Base-by-base conservation (phyloP, 1,140 invertebrate genomes). In the Solenopsis invicta region DNA sequence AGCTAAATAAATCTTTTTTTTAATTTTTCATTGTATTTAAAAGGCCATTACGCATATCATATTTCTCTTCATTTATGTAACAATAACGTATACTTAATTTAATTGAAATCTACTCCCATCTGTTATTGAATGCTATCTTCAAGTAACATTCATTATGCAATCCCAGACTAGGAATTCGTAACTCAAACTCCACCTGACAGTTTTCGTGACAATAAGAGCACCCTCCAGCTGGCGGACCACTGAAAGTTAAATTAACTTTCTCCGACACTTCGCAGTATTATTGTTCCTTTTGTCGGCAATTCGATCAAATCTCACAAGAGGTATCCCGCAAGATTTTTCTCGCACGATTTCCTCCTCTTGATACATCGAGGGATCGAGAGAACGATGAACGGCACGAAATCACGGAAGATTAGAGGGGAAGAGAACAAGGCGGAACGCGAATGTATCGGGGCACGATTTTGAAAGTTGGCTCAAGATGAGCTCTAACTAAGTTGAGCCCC, bases 231-330 rank as follows among this genome's bases (percentile, higher is more conserved):
- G 21, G 34, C 21, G 69, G 45, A 71, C 34, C 6, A 6, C 16
- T 12, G 54, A 37, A 84, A 84, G 80, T 75, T 84, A 75, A 84
- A 74, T 75, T 84, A 84, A 84, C 80, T 84, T 74, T 84, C 80
- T 29, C 29, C 54, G 29, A 50, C 80, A 75, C 45, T 84, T 82
- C 41, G n/a, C 69, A 50, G n/a, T 4, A 18, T 54, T 41, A 67
- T 80, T 45, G 56, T 41, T n/a, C 4, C 12, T 59, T 12, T 84
- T 84, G 56, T 24, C 16, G 41, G 12, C 12, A 34, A 24, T 61
- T 61, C 18, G 54, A 74, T 74, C 54, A 74, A 69, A 61, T 48
- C n/a, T 24, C 16, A 16, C 48, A 24, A 21, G 56, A 62, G n/a
- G 50, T 41, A 12, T n/a, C 16, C 13, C 1, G 2, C 24, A 9